Percentiles rank a stretch among this genome's conserved stretches.
These are phyloP conservation scores for Sebastiscus tertius DNA, from an alignment of 2,797 vertebrate genomes.

Conservation along the genomic window DNA sequence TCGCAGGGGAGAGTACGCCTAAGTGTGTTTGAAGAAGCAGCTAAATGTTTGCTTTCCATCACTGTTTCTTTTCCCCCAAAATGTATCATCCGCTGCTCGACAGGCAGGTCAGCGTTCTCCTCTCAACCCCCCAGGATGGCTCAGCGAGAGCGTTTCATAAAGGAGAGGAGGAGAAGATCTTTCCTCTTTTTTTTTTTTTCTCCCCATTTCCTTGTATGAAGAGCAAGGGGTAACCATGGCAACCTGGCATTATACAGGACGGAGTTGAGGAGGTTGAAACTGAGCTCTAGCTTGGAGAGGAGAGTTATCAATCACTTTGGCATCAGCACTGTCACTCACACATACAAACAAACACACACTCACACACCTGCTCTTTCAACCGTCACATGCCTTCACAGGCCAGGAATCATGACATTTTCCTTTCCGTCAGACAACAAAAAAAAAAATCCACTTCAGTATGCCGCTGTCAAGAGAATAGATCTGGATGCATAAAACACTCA, in stretches of 20 bases:
- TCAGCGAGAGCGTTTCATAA: slow-evolving; percentile 22
- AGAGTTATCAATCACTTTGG: slow-evolving; percentile 69
- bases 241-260: slow-evolving; percentile 68
- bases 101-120: slow-evolving; percentile 29
- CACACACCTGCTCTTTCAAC: slow-evolving; percentile 11
- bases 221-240: slow-evolving; percentile 71
- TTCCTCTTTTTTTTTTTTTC: neutral
- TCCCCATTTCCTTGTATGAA: slow-evolving; percentile 44
- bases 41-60: slow-evolving; percentile 9
- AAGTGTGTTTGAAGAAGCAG: slow-evolving; percentile 5
- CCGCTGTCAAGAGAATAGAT: neutral
- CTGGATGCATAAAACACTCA: neutral
- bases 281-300: slow-evolving; percentile 40
- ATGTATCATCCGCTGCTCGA: neutral
- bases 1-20: slow-evolving; percentile 1
- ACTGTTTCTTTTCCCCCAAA: neutral
- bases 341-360: neutral
- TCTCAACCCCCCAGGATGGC: slow-evolving; percentile 31
- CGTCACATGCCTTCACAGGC: slow-evolving; percentile 21
- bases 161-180: slow-evolving; percentile 26
- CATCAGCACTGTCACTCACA: slow-evolving; percentile 18
- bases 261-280: slow-evolving; percentile 59
- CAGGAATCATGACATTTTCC: slow-evolving; percentile 27
- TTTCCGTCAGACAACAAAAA: slow-evolving; percentile 17
- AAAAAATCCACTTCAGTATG: neutral